A percentile compares a stretch with the other conserved stretches of the same genome.
Evolutionary conservation across 2,113 vertebrate species (phyloP).

Genomic region (Scalopus aquaticus): DNA sequence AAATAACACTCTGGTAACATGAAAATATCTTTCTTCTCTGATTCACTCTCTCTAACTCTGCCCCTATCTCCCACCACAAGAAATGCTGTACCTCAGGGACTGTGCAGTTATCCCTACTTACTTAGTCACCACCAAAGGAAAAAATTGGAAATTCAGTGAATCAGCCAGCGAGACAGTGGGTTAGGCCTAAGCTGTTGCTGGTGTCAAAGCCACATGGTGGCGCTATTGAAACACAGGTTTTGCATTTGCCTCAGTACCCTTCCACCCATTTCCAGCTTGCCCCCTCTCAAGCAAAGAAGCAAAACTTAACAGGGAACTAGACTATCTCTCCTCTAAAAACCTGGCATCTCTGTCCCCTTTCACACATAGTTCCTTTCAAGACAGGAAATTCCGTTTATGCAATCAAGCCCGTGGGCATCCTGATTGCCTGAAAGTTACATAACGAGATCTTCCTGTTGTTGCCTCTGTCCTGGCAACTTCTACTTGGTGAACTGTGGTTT

Average conservation of each 20-base stretch:
- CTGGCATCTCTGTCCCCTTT: background rate
- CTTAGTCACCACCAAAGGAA: background rate
- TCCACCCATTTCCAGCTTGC: background rate
- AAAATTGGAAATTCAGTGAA: background rate
- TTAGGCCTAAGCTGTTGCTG: background rate
- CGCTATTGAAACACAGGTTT: conserved; percentile 68
- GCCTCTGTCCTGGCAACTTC: background rate
- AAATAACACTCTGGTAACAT: background rate
- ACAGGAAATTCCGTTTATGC: conserved; percentile 37
- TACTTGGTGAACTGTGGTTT: background rate
- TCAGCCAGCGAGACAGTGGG: background rate
- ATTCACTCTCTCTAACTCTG: background rate
- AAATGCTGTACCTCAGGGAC: background rate
- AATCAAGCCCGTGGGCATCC: background rate
- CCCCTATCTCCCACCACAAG: background rate
- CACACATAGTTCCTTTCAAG: background rate
- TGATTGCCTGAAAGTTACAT: background rate
- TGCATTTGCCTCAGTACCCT: conserved; percentile 58
- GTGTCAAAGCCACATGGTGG: conserved; percentile 71
- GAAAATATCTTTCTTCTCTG: background rate
- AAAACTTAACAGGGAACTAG: background rate
- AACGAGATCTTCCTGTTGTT: conserved; percentile 9
- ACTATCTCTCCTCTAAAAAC: background rate
- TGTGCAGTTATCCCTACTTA: background rate
- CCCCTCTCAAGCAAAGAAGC: background rate